A percentile compares a stretch with the other conserved stretches of the same genome.
Conservation (phyloP, 2,113 vertebrate species). For the Eonycteris spelaea region DNA sequence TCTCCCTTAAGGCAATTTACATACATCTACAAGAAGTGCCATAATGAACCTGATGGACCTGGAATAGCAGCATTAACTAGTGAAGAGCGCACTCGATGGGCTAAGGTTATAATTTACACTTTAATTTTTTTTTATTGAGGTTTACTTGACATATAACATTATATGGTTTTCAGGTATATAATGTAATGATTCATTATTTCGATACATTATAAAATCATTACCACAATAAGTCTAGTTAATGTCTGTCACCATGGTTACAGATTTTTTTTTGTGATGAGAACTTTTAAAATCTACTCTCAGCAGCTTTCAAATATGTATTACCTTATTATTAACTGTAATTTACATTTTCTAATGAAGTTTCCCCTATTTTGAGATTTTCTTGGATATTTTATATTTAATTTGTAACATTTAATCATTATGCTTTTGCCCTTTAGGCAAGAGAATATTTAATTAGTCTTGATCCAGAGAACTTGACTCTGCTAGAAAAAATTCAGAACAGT, state of each 20-base stretch:
- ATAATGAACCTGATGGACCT: slow-evolving; percentile 86
- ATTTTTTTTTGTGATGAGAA: background rate
- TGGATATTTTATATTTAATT: background rate
- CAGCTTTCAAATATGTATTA: background rate
- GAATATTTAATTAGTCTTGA: slow-evolving; percentile 92
- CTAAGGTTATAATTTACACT: slow-evolving; percentile 84
- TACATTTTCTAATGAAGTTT: slow-evolving; percentile 9
- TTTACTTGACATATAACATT: background rate
- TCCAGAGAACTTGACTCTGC: slow-evolving; percentile 87
- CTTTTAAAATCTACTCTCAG: background rate
- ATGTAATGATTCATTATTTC: background rate
- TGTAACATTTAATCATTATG: slow-evolving; percentile 28
- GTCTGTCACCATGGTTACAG: background rate
- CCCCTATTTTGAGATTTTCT: background rate
- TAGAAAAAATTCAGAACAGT: slow-evolving; percentile 94
- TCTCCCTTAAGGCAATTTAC: slow-evolving; percentile 88
- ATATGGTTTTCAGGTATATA: background rate
- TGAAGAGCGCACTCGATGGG: slow-evolving; percentile 93
- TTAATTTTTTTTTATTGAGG: background rate
- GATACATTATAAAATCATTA: background rate
- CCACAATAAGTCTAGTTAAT: background rate
- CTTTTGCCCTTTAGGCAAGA: slow-evolving; percentile 83
- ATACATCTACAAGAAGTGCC: slow-evolving; percentile 87
- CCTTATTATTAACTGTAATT: background rate
- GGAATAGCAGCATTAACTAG: slow-evolving; percentile 90